Evolutionary conservation across 2,888 invertebrate species (phyloP).

Genomic region (Embidobia sp.): DNA sequence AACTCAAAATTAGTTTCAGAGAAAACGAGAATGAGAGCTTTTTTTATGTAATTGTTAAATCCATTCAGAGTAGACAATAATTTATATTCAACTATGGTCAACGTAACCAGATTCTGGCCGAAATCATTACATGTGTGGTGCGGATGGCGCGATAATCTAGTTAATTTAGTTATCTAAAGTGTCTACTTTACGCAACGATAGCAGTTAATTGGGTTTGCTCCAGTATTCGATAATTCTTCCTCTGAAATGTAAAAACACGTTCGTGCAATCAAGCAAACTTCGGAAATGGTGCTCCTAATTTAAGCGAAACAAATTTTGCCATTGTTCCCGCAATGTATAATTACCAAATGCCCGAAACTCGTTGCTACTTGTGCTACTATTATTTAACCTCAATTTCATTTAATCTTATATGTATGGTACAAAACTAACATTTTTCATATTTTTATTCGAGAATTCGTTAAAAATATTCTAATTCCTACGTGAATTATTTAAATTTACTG

Average conservation of each 20-base stretch:
- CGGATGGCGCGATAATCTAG: slow-evolving; percentile 55
- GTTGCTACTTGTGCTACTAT: slow-evolving; percentile 15
- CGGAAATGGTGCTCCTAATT: slow-evolving; percentile 42
- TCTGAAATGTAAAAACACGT: slow-evolving; percentile 44
- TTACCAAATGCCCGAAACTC: slow-evolving; percentile 41
- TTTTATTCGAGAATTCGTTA: too few species aligned
- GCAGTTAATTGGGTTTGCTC: slow-evolving; percentile 50
- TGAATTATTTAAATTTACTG: too few species aligned
- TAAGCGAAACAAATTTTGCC: slow-evolving; percentile 39
- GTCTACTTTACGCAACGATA: slow-evolving; percentile 60
- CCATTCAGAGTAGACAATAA: slow-evolving; percentile 25
- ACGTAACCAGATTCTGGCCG: slow-evolving; percentile 55
- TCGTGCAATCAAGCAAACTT: slow-evolving; percentile 32
- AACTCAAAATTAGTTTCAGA: too few species aligned
- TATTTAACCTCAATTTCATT: not conserved
- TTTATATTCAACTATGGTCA: slow-evolving; percentile 42
- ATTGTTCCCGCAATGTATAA: slow-evolving; percentile 26
- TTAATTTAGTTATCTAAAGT: slow-evolving; percentile 60
- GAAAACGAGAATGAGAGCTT: too few species aligned
- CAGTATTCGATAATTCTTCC: slow-evolving; percentile 54
- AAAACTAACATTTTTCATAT: too few species aligned
- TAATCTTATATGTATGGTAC: not conserved
- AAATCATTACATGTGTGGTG: slow-evolving; percentile 58
- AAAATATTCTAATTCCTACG: too few species aligned
- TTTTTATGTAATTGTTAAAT: slow-evolving; percentile 4